These are phyloP conservation scores for Xanthia togata DNA, from an alignment of 2,888 invertebrate genomes.

Conservation along the genomic window DNA sequence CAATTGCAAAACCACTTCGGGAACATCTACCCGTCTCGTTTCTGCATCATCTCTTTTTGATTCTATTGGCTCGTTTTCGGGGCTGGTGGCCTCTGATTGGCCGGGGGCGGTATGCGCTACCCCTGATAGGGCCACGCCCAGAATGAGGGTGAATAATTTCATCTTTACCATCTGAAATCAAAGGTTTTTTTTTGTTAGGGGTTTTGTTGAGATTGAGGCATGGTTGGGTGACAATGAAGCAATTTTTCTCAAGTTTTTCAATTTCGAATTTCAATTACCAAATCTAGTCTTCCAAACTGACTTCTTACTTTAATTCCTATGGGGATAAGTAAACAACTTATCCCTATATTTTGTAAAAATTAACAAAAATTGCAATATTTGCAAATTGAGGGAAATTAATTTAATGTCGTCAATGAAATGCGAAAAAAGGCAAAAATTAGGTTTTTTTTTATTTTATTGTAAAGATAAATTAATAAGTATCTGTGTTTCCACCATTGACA, in stretches of 20 bases:
- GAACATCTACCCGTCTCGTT: constrained; percentile 78
- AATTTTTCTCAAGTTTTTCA: constrained; percentile 31
- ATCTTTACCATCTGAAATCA: constrained; percentile 75
- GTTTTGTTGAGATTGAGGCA: constrained; percentile 44
- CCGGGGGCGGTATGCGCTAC: constrained; percentile 65
- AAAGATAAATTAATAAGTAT: too few species aligned
- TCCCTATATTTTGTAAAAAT: too few species aligned
- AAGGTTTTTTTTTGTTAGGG: constrained; percentile 40
- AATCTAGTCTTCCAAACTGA: too few species aligned
- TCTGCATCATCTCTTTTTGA: constrained; percentile 62
- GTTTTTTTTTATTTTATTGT: too few species aligned
- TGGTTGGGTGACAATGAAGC: constrained; percentile 6
- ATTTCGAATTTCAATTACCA: too few species aligned
- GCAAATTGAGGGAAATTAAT: too few species aligned
- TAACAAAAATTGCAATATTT: too few species aligned
- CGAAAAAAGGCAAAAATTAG: too few species aligned
- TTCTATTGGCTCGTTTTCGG: constrained; percentile 74
- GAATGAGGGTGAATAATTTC: constrained; percentile 75
- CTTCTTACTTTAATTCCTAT: too few species aligned
- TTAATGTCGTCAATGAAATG: too few species aligned
- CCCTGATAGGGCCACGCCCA: constrained; percentile 80
- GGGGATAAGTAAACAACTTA: too few species aligned
- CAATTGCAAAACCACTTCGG: constrained; percentile 86
- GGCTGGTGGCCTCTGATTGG: constrained; percentile 75
- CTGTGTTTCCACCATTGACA: too few species aligned